These are phyloP conservation scores for Pangasius sanitwongsei DNA, from an alignment of 2,797 vertebrate species.

Conservation along the genomic window DNA sequence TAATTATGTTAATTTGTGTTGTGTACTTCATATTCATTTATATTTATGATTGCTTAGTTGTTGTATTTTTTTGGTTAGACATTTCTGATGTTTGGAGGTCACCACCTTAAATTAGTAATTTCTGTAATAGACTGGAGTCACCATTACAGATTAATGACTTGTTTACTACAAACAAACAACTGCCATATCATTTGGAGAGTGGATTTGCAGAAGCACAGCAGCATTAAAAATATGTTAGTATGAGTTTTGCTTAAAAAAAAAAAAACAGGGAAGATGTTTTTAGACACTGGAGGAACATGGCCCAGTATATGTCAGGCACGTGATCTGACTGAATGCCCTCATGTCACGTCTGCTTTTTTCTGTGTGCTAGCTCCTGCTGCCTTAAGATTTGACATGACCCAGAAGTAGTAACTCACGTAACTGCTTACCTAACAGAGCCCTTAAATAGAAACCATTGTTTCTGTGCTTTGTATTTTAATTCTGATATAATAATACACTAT, in stretches of 20 bases:
- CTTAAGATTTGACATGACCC: slow-evolving; percentile 57
- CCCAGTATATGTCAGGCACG: not conserved
- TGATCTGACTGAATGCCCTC: not conserved
- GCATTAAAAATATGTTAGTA: not conserved
- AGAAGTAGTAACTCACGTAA: not conserved
- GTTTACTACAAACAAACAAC: not conserved
- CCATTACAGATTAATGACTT: not conserved
- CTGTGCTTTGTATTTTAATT: not conserved
- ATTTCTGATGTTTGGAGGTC: not conserved
- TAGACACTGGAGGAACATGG: not conserved
- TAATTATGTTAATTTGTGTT: too few species aligned
- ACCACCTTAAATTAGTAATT: not conserved
- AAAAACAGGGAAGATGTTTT: not conserved
- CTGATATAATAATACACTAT: not conserved
- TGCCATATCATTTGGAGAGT: not conserved
- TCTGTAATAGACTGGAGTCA: not conserved
- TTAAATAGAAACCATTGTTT: not conserved
- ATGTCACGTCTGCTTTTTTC: slow-evolving; percentile 22
- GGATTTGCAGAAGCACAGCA: not conserved
- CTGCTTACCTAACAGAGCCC: not conserved
- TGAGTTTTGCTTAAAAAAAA: not conserved
- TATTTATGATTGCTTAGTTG: too few species aligned
- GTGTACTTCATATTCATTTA: not conserved
- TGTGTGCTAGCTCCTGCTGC: slow-evolving; percentile 67
- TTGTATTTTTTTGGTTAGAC: not conserved